Conservation (phyloP, 2,797 vertebrate species). For the Octomys mimax region DNA sequence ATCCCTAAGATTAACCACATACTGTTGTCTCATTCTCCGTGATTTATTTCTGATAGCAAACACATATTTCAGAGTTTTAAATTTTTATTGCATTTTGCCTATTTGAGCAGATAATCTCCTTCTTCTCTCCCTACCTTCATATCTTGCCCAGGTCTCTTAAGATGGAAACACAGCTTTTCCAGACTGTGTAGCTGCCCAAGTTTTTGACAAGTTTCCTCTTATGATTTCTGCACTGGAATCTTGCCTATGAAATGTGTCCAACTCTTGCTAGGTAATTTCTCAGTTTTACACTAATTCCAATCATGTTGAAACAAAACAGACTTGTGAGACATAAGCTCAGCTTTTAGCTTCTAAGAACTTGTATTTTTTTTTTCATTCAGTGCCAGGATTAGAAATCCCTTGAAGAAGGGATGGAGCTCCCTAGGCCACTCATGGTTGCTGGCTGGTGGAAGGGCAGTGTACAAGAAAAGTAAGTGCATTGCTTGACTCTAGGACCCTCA, state of each 20-base stretch:
- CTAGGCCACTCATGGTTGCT: background rate
- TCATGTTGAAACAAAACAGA: conserved; percentile 72
- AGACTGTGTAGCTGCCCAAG: background rate
- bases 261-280: conserved; percentile 73
- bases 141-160: background rate
- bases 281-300: conserved; percentile 70
- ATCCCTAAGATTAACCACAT: background rate
- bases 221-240: conserved; percentile 62
- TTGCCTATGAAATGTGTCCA: conserved; percentile 60
- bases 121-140: background rate
- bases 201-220: background rate
- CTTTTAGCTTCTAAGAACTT: conserved; percentile 65
- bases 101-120: background rate
- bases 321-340: conserved; percentile 70
- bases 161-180: background rate
- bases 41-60: background rate
- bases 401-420: background rate
- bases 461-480: background rate
- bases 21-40: background rate
- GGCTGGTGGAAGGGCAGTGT: background rate
- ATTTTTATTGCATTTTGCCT: background rate
- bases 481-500: background rate
- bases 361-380: background rate
- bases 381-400: conserved; percentile 39
- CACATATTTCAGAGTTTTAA: background rate